A percentile compares a stretch with the other conserved stretches of the same genome.
phyloP scores from a whole-genome alignment of 2,888 invertebrate species.

The Pachycephus smyrnensis region DNA sequence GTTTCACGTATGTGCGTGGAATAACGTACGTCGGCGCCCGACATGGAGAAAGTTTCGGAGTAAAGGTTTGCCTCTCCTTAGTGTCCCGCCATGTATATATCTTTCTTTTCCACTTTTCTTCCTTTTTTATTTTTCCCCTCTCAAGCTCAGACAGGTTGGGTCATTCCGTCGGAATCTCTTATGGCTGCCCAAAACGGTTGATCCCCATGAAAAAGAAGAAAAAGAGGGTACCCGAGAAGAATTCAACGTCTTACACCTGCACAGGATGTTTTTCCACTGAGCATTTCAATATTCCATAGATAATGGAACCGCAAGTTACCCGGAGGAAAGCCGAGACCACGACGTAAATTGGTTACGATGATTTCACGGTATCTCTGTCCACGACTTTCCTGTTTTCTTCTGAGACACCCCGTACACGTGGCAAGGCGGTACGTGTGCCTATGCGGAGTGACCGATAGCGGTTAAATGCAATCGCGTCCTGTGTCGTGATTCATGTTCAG shows the following conservation, averaged over 20 bases:
- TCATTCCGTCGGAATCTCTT: not conserved
- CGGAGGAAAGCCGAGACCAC: not conserved
- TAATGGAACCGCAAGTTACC: not conserved
- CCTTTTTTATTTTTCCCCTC: not conserved
- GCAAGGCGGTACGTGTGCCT: not conserved
- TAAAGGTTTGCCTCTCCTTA: not conserved
- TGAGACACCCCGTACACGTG: not conserved
- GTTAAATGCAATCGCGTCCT: conserved; percentile 48
- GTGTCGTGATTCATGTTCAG: conserved; percentile 48
- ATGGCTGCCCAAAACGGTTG: not conserved
- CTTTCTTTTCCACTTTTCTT: not conserved
- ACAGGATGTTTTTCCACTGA: not conserved
- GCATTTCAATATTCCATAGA: not conserved
- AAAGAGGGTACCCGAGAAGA: not conserved
- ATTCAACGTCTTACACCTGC: not conserved
- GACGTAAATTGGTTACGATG: not conserved
- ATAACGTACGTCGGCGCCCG: conserved; percentile 4
- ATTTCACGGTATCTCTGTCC: not conserved
- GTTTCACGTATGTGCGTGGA: conserved; percentile 19
- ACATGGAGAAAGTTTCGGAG: conserved; percentile 31
- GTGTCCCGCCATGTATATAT: not conserved
- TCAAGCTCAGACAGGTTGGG: not conserved
- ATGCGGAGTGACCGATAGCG: conserved; percentile 28
- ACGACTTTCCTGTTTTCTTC: not conserved
- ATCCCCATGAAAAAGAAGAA: not conserved